Evolutionary conservation across 2,888 invertebrate genomes (phyloP).

Genomic region (Plagiodera versicolora): DNA sequence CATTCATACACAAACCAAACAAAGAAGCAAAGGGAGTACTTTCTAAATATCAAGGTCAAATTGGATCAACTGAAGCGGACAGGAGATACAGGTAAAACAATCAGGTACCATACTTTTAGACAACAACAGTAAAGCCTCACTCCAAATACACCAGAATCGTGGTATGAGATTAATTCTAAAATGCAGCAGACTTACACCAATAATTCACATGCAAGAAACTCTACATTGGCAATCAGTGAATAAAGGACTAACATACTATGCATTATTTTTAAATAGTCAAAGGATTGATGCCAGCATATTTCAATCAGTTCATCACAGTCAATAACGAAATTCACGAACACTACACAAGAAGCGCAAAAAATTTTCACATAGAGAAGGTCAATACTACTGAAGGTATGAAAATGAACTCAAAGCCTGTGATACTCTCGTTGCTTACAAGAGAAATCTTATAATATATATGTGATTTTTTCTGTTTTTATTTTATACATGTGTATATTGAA

Average conservation of each 20-base stretch:
- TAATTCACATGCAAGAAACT: background rate
- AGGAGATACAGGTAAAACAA: slow-evolving; percentile 1
- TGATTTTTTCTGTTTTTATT: no score
- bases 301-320: slow-evolving; percentile 1
- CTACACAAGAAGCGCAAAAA: slow-evolving; percentile 2
- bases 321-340: slow-evolving; percentile 4
- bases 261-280: background rate
- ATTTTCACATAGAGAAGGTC: background rate
- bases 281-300: slow-evolving; percentile 3
- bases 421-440: no score
- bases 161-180: no score
- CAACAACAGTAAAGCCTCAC: slow-evolving; percentile 5
- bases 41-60: background rate
- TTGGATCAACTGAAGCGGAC: background rate
- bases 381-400: no score
- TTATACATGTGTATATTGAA: no score
- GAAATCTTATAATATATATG: no score
- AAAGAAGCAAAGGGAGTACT: slow-evolving; percentile 1
- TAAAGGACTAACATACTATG: background rate
- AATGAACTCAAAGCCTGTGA: no score
- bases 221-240: background rate
- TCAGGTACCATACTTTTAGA: slow-evolving; percentile 8
- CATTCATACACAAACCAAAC: slow-evolving; percentile 4
- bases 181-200: no score
- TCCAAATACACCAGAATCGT: background rate